Evolutionary conservation across 2,113 vertebrate species (phyloP).

Genomic region (Thalassarche chlororhynchos): DNA sequence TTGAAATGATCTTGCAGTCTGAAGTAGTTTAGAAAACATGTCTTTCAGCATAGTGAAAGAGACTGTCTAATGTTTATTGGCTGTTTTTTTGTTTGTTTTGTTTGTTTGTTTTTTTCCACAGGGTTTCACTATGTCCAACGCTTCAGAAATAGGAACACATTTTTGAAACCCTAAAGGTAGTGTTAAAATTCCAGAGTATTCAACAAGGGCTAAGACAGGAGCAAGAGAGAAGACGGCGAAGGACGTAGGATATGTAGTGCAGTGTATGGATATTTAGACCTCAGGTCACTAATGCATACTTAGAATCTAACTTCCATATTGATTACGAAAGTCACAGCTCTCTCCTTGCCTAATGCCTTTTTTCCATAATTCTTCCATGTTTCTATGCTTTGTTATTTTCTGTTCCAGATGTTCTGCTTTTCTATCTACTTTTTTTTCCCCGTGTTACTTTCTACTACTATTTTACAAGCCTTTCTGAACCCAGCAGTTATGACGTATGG

Average conservation of each 20-base stretch:
- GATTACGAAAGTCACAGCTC: not conserved
- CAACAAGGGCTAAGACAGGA: not conserved
- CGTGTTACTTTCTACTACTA: not conserved
- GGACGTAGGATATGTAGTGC: not conserved
- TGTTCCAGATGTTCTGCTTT: not conserved
- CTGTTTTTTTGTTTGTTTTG: not conserved
- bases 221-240: not conserved
- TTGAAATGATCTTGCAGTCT: not conserved
- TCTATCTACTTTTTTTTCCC: not conserved
- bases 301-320: not conserved
- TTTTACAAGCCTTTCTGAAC: not conserved
- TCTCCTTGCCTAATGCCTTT: not conserved
- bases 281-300: not conserved
- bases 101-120: not conserved
- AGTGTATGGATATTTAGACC: not conserved
- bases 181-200: not conserved
- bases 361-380: not conserved
- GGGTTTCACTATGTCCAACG: not conserved
- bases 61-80: not conserved
- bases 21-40: not conserved
- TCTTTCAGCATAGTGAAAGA: not conserved
- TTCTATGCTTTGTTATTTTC: not conserved
- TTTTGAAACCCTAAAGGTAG: not conserved
- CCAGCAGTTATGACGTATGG: accelerated
- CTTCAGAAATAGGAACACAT: not conserved